Conservation (phyloP, 2,888 invertebrate species). For the Pachliopta kotzebuea region DNA sequence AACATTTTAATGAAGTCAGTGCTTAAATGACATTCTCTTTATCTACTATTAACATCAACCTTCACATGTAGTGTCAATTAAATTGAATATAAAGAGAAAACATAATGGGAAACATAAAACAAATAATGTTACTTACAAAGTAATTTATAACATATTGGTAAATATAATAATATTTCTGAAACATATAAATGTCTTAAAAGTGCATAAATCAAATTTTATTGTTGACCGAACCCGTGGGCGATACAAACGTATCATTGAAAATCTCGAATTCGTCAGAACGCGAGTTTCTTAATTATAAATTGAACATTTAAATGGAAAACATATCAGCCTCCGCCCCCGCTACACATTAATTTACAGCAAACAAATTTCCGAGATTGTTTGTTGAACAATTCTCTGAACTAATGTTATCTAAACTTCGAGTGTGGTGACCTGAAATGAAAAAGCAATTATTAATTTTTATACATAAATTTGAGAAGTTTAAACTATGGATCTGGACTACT, state of each 20-base stretch:
- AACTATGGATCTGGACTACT: not conserved
- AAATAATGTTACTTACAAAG: no score
- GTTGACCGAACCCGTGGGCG: no score
- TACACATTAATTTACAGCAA: constrained; percentile 12
- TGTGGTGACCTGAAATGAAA: not conserved
- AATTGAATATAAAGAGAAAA: no score
- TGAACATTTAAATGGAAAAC: constrained; percentile 20
- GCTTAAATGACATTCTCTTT: no score
- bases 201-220: no score
- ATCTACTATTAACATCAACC: no score
- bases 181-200: no score
- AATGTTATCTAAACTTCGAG: constrained; percentile 4
- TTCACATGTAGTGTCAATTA: no score
- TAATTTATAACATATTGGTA: no score
- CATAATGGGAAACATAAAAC: no score
- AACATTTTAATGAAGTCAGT: no score
- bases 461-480: not conserved
- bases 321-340: constrained; percentile 9
- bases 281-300: constrained; percentile 6
- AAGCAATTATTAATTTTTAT: not conserved
- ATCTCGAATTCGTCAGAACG: not conserved
- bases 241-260: not conserved
- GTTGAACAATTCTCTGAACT: constrained; percentile 12
- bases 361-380: constrained; percentile 17
- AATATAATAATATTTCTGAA: no score